phyloP scores from a whole-genome alignment of 1,140 invertebrate species.

The Heliconius congener region DNA sequence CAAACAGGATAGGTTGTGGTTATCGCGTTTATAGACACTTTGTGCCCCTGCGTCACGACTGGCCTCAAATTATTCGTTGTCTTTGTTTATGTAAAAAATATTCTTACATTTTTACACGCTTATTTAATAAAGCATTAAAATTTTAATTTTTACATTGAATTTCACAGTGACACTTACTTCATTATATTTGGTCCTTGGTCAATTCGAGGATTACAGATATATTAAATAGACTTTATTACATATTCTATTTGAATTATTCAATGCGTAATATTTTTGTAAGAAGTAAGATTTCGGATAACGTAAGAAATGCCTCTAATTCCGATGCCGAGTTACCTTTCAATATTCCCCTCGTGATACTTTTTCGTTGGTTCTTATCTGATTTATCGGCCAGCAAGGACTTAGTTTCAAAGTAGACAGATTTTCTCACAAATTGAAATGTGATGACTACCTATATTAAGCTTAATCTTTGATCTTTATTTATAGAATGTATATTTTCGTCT shows the following conservation, averaged over 20 bases:
- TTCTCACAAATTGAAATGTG: conserved; percentile 19
- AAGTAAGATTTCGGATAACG: conserved; percentile 28
- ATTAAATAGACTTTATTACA: background rate
- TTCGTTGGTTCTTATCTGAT: conserved; percentile 27
- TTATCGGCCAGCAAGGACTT: conserved; percentile 21
- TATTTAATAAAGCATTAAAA: background rate
- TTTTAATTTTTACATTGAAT: background rate
- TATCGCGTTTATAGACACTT: too few species aligned
- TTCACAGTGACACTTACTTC: background rate
- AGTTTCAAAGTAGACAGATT: conserved; percentile 15
- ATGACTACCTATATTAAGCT: conserved; percentile 14
- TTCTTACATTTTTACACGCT: background rate
- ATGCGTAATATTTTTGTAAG: conserved; percentile 7
- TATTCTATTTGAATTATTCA: background rate
- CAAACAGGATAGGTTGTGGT: too few species aligned
- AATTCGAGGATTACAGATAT: background rate
- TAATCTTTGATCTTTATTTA: conserved; percentile 8
- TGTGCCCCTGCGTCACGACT: too few species aligned
- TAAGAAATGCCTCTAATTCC: conserved; percentile 18
- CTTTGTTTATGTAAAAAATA: background rate
- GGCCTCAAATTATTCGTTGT: too few species aligned
- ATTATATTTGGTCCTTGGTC: background rate
- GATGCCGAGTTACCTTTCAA: conserved; percentile 32
- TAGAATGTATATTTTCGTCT: background rate
- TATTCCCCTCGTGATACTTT: conserved; percentile 33